These are phyloP conservation scores for Sphaerodactylus townsendi DNA, from an alignment of 2,113 vertebrate genomes.

Conservation along the genomic window DNA sequence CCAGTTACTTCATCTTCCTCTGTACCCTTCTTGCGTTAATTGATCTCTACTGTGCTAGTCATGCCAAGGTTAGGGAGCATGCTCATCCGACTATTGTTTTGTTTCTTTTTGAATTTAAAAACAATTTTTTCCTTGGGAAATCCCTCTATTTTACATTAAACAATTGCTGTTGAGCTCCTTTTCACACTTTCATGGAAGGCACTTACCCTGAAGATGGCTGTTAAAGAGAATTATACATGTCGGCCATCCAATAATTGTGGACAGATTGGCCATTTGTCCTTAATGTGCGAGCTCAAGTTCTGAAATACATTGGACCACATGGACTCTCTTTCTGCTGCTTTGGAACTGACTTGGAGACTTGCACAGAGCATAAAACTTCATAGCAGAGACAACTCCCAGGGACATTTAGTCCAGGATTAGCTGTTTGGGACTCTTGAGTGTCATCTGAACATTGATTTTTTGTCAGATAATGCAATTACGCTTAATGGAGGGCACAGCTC, in stretches of 20 bases:
- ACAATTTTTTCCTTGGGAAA: too few species aligned
- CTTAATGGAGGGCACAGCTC: slow-evolving; percentile 71
- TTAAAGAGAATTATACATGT: too few species aligned
- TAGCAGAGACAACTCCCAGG: slow-evolving; percentile 55
- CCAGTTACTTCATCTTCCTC: too few species aligned
- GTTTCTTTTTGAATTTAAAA: too few species aligned
- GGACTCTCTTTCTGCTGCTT: slow-evolving; percentile 5
- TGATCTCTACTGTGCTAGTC: too few species aligned
- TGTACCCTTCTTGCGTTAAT: too few species aligned
- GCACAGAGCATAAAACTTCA: slow-evolving; percentile 57
- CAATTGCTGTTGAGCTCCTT: too few species aligned
- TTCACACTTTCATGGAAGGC: too few species aligned
- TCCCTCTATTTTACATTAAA: too few species aligned
- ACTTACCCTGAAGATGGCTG: too few species aligned
- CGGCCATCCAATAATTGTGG: not conserved
- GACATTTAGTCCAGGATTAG: slow-evolving; percentile 60
- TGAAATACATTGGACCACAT: not conserved
- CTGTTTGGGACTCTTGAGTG: slow-evolving; percentile 69
- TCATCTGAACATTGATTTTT: slow-evolving; percentile 73
- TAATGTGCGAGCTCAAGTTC: not conserved
- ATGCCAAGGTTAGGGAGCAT: too few species aligned
- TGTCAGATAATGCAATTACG: slow-evolving; percentile 73
- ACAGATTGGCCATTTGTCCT: not conserved
- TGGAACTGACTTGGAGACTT: slow-evolving; percentile 39
- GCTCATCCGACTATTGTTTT: too few species aligned